Conservation (phyloP, 2,113 vertebrate genomes). For the Ptilonorhynchus violaceus region DNA sequence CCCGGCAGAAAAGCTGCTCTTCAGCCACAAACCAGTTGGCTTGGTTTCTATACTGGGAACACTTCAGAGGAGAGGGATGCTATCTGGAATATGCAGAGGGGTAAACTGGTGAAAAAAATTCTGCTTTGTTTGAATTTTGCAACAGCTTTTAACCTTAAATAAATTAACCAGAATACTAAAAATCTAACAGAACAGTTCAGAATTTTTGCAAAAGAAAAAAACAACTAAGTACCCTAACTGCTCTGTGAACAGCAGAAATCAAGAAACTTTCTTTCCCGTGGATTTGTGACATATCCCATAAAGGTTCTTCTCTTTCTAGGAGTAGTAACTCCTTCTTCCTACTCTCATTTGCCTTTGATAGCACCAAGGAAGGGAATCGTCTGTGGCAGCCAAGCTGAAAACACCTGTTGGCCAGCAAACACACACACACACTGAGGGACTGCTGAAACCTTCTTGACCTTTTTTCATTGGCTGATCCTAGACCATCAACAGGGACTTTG, state of each 20-base stretch:
- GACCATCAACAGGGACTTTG: neutral
- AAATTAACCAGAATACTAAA: neutral
- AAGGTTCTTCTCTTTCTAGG: neutral
- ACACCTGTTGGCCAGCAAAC: neutral
- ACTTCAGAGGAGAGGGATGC: neutral
- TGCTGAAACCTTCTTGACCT: neutral
- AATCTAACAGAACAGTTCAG: neutral
- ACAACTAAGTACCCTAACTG: neutral
- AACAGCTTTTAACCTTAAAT: neutral
- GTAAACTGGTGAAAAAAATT: neutral
- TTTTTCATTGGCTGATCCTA: neutral
- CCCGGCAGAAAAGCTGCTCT: neutral
- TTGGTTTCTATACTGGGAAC: neutral
- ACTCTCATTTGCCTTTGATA: neutral
- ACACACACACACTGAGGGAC: accelerated
- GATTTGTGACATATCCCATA: neutral
- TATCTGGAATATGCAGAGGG: neutral
- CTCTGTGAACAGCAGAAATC: neutral
- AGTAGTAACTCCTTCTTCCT: neutral
- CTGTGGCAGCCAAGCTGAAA: neutral
- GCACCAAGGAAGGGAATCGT: neutral
- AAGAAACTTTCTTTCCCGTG: neutral
- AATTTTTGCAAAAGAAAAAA: neutral
- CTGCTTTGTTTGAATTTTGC: neutral
- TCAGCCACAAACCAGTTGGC: neutral